Conservation (phyloP, 1,140 invertebrate genomes). For the Melipona quadrifasciata region DNA sequence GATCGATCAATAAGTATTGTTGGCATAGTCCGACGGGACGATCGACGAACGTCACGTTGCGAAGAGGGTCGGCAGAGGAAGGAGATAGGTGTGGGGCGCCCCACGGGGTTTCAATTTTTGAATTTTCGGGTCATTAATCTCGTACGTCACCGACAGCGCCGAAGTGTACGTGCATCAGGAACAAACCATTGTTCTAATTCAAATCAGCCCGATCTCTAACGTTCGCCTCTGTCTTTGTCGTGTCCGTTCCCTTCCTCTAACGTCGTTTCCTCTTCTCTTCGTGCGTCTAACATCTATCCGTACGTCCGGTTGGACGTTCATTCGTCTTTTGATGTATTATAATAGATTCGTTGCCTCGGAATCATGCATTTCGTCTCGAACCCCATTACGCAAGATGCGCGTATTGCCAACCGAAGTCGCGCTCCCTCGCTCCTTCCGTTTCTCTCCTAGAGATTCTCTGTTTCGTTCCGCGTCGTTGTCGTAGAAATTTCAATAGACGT, state of each 20-base stretch:
- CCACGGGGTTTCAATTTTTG: constrained; percentile 73
- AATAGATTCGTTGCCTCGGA: constrained; percentile 65
- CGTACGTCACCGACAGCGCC: constrained; percentile 66
- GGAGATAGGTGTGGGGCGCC: constrained; percentile 66
- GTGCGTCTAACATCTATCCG: constrained; percentile 27
- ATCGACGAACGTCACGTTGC: constrained; percentile 51
- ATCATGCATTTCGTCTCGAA: constrained; percentile 57
- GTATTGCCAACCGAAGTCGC: constrained; percentile 49
- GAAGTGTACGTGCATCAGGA: constrained; percentile 47
- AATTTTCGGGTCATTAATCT: constrained; percentile 76
- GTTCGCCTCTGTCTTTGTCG: constrained; percentile 20
- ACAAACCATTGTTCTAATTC: constrained; percentile 74
- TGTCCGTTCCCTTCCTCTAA: neutral
- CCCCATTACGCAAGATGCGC: constrained; percentile 59
- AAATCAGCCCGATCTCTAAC: constrained; percentile 71
- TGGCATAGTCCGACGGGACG: constrained; percentile 54
- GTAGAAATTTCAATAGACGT: constrained; percentile 58
- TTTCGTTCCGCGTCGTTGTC: constrained; percentile 29
- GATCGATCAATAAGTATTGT: constrained; percentile 71
- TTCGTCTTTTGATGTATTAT: constrained; percentile 62
- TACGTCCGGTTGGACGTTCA: constrained; percentile 52
- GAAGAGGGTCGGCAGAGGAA: constrained; percentile 23
- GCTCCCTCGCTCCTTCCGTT: constrained; percentile 14
- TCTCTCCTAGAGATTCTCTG: constrained; percentile 25
- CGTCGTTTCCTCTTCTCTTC: neutral